A percentile compares a stretch with the other conserved stretches of the same genome.
Evolutionary conservation across 2,797 vertebrate species (phyloP).

Genomic region (Arctocebus calabarensis): DNA sequence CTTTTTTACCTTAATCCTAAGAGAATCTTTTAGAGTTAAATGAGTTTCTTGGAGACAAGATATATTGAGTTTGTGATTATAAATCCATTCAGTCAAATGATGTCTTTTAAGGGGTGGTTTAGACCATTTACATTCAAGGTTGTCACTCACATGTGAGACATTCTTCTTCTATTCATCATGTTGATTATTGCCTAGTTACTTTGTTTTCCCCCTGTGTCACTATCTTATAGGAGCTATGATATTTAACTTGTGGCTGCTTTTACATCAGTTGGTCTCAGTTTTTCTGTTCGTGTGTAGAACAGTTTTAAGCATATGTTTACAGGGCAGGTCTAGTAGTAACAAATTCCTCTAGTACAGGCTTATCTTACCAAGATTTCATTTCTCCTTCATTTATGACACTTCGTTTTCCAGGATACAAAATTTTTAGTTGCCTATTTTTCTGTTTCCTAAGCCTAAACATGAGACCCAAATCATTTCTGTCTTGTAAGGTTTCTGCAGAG

Average conservation of each 20-base stretch:
- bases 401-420: not conserved
- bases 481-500: not conserved
- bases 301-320: not conserved
- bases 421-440: not conserved
- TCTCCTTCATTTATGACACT: not conserved
- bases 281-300: not conserved
- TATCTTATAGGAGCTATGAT: not conserved
- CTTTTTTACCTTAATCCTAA: too few species aligned
- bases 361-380: not conserved
- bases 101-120: not conserved
- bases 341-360: not conserved
- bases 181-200: not conserved
- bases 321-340: not conserved
- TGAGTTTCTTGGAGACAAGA: not conserved
- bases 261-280: not conserved
- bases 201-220: not conserved
- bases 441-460: not conserved
- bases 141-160: not conserved
- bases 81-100: not conserved
- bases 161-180: not conserved
- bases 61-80: not conserved
- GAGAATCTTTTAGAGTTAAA: too few species aligned
- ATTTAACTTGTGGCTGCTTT: not conserved
- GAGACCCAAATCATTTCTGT: not conserved
- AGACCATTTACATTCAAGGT: not conserved